Percentiles rank a stretch among this genome's conserved stretches.
phyloP scores from a whole-genome alignment of 1,140 invertebrate genomes.

The Pseudomyrmex sp. region DNA sequence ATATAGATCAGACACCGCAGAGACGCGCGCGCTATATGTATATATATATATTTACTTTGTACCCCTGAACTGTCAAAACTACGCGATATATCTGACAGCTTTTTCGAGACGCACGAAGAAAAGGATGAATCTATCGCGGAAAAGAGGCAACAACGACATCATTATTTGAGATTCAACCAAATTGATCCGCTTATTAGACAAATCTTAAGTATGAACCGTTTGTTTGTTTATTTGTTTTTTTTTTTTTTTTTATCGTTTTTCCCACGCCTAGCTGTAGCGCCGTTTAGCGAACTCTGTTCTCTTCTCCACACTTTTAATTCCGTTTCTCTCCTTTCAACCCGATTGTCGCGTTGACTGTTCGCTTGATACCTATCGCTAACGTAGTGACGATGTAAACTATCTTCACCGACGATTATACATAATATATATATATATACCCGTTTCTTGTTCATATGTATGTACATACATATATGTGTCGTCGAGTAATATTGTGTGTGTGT shows the following conservation, averaged over 20 bases:
- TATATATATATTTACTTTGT: too few species aligned
- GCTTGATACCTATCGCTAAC: conserved; percentile 67
- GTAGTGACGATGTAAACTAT: conserved; percentile 65
- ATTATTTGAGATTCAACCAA: too few species aligned
- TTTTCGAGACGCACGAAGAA: too few species aligned
- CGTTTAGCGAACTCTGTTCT: conserved; percentile 67
- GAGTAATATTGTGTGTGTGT: conserved; percentile 69
- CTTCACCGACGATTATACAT: conserved; percentile 41
- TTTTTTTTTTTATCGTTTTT: conserved; percentile 5
- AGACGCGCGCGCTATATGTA: too few species aligned
- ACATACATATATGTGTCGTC: conserved; percentile 61
- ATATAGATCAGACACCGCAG: too few species aligned
- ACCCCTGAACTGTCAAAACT: too few species aligned
- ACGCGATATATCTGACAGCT: too few species aligned
- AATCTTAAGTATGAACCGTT: conserved; percentile 39
- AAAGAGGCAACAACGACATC: too few species aligned
- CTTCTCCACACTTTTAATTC: conserved; percentile 38
- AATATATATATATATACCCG: conserved; percentile 1
- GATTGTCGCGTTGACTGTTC: conserved; percentile 68
- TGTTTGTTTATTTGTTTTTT: background rate
- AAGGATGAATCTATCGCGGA: too few species aligned
- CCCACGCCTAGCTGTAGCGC: conserved; percentile 65
- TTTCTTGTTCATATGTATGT: conserved; percentile 8
- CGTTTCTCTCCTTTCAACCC: conserved; percentile 9
- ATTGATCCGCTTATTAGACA: conserved; percentile 4